Conservation (phyloP, 2,797 vertebrate species). For the Pseudochirops corinnae region DNA sequence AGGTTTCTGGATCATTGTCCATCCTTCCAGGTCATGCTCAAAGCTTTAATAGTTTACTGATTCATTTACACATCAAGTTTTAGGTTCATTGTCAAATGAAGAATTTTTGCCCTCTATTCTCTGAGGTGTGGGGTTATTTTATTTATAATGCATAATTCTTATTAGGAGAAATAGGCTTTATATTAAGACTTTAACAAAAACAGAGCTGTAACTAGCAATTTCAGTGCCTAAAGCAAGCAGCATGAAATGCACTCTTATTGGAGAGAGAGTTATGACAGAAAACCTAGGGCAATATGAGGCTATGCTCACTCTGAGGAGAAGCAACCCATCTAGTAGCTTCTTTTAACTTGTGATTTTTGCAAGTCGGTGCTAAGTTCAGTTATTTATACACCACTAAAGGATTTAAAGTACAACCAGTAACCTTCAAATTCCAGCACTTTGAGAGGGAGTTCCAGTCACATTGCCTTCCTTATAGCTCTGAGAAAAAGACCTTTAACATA, state of each 20-base stretch:
- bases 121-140: neutral
- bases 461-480: neutral
- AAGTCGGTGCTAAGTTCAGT: neutral
- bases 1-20: neutral
- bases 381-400: neutral
- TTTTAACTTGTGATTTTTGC: neutral
- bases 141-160: neutral
- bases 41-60: neutral
- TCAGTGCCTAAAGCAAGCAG: neutral
- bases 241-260: neutral
- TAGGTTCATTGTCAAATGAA: neutral
- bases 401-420: neutral
- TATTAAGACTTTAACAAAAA: neutral
- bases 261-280: neutral
- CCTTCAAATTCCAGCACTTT: neutral
- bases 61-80: neutral
- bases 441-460: neutral
- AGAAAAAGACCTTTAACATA: constrained; percentile 35
- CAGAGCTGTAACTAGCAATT: neutral
- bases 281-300: neutral
- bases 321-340: neutral
- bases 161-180: neutral
- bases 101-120: neutral
- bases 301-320: neutral
- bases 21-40: neutral